Base-by-base conservation (phyloP, 2,797 vertebrate genomes). In the Stomatorhinus walkeri region DNA sequence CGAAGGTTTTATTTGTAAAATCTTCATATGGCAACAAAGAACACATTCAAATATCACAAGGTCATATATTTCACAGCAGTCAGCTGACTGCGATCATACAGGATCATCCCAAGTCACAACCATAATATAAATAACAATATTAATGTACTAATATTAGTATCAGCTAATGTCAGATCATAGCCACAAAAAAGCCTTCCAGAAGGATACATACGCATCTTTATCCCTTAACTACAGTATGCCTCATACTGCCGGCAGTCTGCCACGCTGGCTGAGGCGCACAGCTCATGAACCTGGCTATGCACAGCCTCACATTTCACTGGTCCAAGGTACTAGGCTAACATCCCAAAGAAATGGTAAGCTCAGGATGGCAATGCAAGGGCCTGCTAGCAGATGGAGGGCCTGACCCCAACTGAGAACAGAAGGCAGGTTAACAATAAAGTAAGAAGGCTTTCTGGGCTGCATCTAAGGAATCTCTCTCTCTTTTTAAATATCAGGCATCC, bases 381-480 rank as follows among this genome's bases (percentile, higher is more conserved):
- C 40, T 40, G 48, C 87, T 51, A 87, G 61, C 43, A 19, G 86
- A 90, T 86, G 3, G 1, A 16, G 76, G 43, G 79, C 59, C 89
- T 91, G 87, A 56, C 28, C 89, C 83, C 76, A 4, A 24, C 40
- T 0, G 49, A 59, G 32, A 90, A n/a, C 19, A 89, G 28, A 8
- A 81, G 40, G 14, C 10, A 79, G 10, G 24, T 28, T 36, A 72
- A 36, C 28, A 12, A 28, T 14, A 72, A 32, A 72, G 64, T 28
- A 48, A 5, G 64, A 8, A 4, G 28, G 24, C 28, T 72, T 72
- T 28, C 64, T 32, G 64, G 24, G 64, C 24, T 72, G 64, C n/a
- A 12, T 72, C 64, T 72, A 61, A 24, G 59, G 7, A 61, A 24
- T 61, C 59, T 9, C 8, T 3, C 3, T 72, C 9, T 28, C 10